Conservation (phyloP, 2,888 invertebrate genomes). For the Latheticus oryzae region DNA sequence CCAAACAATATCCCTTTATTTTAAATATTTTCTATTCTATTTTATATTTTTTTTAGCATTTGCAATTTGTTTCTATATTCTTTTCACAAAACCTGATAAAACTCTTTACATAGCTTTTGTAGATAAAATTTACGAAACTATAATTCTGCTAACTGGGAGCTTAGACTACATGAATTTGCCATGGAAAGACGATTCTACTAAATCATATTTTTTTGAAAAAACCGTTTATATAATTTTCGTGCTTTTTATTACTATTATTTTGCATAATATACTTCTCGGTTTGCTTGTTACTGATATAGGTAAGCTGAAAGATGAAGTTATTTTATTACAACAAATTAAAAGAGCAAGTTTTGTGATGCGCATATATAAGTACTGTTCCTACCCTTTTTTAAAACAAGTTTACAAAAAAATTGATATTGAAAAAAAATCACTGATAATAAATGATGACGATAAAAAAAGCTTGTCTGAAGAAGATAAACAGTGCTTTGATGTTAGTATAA, state of each 20-base stretch:
- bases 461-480: slow-evolving; percentile 9
- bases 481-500: slow-evolving; percentile 11
- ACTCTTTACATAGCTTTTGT: slow-evolving; percentile 31
- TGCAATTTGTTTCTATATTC: slow-evolving; percentile 51
- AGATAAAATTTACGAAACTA: slow-evolving; percentile 48
- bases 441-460: not conserved
- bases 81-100: slow-evolving; percentile 41
- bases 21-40: slow-evolving; percentile 51
- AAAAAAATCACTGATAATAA: not conserved
- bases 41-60: slow-evolving; percentile 52
- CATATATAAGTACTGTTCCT: no score
- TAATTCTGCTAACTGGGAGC: slow-evolving; percentile 52
- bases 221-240: slow-evolving; percentile 50
- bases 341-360: slow-evolving; percentile 48
- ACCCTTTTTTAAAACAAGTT: no score
- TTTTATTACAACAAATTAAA: slow-evolving; percentile 49
- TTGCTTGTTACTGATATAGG: slow-evolving; percentile 54
- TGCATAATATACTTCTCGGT: slow-evolving; percentile 53
- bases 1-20: slow-evolving; percentile 50
- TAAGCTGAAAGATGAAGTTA: slow-evolving; percentile 47
- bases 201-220: slow-evolving; percentile 43
- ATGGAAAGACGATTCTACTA: slow-evolving; percentile 6
- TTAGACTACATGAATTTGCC: slow-evolving; percentile 47
- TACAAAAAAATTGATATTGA: no score
- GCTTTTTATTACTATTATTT: slow-evolving; percentile 53